phyloP scores from a whole-genome alignment of 2,888 invertebrate genomes.

The Brachylomia viminalis region DNA sequence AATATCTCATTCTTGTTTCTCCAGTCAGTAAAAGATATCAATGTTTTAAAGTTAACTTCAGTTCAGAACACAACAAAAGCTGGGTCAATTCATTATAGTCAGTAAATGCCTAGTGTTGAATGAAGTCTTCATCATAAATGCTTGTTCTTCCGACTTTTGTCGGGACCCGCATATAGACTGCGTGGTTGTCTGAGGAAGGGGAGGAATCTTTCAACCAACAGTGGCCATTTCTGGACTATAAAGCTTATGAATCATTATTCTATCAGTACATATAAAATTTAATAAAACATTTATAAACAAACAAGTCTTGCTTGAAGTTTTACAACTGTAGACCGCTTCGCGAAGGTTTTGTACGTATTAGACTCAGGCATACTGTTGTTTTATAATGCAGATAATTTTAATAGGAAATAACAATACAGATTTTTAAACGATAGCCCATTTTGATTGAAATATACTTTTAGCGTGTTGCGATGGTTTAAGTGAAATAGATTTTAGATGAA shows the following conservation, averaged over 20 bases:
- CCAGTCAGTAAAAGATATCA: background rate
- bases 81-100: background rate
- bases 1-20: background rate
- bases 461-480: conserved; percentile 10
- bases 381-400: conserved; percentile 54
- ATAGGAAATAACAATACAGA: conserved; percentile 45
- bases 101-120: conserved; percentile 2
- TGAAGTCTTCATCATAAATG: background rate
- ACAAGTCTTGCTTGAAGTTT: conserved; percentile 33
- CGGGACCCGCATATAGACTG: background rate
- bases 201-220: background rate
- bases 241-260: conserved; percentile 13
- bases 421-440: conserved; percentile 21
- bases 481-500: conserved; percentile 35
- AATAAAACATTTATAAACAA: conserved; percentile 35
- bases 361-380: conserved; percentile 54
- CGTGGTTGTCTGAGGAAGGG: too few relatives aligned
- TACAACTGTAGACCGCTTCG: conserved; percentile 35
- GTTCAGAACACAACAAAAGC: conserved; percentile 8
- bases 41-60: background rate
- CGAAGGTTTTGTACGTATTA: conserved; percentile 34
- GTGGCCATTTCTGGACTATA: background rate
- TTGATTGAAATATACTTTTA: conserved; percentile 20
- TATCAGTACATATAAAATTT: conserved; percentile 38
- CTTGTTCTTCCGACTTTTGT: background rate